Conservation (phyloP, 2,797 vertebrate genomes). For the Calcarius lapponicus region DNA sequence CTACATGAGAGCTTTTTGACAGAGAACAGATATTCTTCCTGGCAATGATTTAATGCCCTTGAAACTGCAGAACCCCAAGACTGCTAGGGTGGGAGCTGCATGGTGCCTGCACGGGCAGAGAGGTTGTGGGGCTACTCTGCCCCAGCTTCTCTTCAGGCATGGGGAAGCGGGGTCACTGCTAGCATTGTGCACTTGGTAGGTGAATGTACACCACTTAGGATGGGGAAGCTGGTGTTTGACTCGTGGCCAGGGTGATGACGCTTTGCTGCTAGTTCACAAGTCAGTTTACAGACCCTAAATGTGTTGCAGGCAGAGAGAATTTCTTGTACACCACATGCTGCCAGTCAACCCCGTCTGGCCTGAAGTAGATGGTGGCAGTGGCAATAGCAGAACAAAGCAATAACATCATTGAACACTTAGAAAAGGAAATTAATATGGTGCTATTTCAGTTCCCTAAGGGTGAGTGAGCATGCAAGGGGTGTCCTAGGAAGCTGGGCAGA, state of each 20-base stretch:
- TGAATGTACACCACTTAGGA: background rate
- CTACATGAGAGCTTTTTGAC: background rate
- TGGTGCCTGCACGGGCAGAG: fast-evolving
- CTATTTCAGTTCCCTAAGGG: background rate
- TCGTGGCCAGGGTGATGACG: fast-evolving
- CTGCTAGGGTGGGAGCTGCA: background rate
- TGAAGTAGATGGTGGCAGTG: background rate
- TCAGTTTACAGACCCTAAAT: background rate
- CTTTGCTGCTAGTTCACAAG: fast-evolving
- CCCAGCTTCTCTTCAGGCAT: fast-evolving
- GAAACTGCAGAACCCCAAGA: background rate
- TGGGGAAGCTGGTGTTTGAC: background rate
- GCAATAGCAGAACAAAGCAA: background rate
- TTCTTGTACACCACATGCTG: background rate
- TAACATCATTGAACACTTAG: background rate
- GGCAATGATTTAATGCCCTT: background rate
- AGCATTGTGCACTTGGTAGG: background rate
- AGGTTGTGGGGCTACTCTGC: background rate
- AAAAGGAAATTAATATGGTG: background rate
- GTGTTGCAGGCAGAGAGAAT: background rate
- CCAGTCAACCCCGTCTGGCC: background rate
- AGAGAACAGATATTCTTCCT: background rate
- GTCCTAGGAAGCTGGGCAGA: background rate
- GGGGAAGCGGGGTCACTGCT: background rate
- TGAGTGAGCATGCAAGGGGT: background rate